Evolutionary conservation across 2,113 vertebrate genomes (phyloP).

Genomic region (Halichoerus grypus): DNA sequence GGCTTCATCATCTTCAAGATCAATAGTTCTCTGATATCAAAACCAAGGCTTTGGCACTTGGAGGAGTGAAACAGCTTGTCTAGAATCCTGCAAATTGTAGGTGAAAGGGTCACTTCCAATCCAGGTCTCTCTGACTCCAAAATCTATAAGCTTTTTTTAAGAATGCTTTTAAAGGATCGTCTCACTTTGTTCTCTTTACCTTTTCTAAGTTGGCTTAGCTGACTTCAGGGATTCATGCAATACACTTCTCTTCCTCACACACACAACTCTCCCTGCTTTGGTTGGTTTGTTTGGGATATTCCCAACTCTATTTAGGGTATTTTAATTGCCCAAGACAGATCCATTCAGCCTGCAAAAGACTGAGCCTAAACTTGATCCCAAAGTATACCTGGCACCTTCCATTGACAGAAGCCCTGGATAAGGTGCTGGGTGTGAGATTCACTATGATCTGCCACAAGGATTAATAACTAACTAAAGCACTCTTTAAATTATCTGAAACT

Average conservation of each 20-base stretch:
- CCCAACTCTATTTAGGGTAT: neutral
- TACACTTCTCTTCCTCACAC: neutral
- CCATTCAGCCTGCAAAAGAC: neutral
- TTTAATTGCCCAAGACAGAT: neutral
- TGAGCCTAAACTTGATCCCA: neutral
- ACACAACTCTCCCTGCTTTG: neutral
- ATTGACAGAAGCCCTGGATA: neutral
- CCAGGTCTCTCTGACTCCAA: neutral
- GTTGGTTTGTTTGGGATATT: neutral
- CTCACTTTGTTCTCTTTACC: neutral
- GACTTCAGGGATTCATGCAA: neutral
- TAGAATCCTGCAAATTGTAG: neutral
- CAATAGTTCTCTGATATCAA: neutral
- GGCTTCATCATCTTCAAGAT: neutral
- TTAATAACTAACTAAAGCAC: neutral
- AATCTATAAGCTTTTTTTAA: neutral
- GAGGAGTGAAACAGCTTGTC: neutral
- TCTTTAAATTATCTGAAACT: constrained; percentile 23
- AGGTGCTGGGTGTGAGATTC: neutral
- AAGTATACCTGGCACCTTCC: neutral
- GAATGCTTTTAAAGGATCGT: neutral
- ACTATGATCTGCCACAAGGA: neutral
- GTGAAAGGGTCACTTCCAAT: neutral
- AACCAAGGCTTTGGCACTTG: neutral
- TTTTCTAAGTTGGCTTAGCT: neutral